These are phyloP conservation scores for Pavo muticus DNA, from an alignment of 2,113 vertebrate genomes.

Conservation along the genomic window DNA sequence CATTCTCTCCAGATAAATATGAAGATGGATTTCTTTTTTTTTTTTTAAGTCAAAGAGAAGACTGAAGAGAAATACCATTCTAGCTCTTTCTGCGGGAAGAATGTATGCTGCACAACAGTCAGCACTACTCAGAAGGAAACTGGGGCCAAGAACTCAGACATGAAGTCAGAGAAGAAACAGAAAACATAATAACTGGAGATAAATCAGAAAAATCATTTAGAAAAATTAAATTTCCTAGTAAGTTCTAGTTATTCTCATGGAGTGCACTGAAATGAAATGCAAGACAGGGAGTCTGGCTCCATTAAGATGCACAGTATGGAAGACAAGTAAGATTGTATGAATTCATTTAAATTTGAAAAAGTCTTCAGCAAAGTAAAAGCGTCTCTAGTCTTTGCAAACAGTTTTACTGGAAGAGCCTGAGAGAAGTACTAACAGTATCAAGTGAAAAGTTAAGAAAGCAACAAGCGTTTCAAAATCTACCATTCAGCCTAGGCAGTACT, in stretches of 20 bases:
- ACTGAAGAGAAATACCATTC: background rate
- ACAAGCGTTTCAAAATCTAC: background rate
- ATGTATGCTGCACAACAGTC: background rate
- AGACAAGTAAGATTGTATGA: background rate
- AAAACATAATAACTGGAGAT: slow-evolving; percentile 54
- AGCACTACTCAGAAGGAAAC: slow-evolving; percentile 41
- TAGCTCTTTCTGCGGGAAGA: slow-evolving; percentile 29
- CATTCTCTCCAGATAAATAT: background rate
- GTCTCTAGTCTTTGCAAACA: slow-evolving; percentile 31
- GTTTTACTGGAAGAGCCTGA: background rate
- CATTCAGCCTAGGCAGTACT: background rate
- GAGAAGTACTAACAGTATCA: background rate
- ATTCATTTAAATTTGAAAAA: slow-evolving; percentile 51
- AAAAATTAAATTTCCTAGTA: slow-evolving; percentile 64
- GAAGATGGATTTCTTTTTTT: background rate
- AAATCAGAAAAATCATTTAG: slow-evolving; percentile 60
- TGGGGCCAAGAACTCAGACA: slow-evolving; percentile 27
- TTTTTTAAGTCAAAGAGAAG: background rate
- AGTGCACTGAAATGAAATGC: slow-evolving; percentile 52
- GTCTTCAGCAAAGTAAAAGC: background rate
- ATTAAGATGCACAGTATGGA: slow-evolving; percentile 33
- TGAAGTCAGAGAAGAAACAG: slow-evolving; percentile 38
- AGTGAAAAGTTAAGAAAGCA: background rate
- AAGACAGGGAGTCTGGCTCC: slow-evolving; percentile 44
- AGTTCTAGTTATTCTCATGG: slow-evolving; percentile 54